Evolutionary conservation across 2,888 invertebrate genomes (phyloP).

Genomic region (Microplitis deprimator): DNA sequence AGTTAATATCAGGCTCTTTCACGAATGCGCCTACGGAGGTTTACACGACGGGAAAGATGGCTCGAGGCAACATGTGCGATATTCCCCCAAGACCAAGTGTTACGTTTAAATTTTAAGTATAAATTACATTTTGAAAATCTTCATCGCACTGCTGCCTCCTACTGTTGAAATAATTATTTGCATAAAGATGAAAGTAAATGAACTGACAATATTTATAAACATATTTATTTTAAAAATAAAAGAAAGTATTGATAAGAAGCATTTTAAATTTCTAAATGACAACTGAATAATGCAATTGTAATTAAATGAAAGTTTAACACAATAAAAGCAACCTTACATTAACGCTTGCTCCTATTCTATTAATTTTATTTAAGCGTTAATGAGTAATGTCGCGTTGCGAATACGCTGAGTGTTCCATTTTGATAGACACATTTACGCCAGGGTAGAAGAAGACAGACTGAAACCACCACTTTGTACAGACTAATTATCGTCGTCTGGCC

Average conservation of each 20-base stretch:
- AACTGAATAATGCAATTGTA: background rate
- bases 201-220: too few relatives aligned
- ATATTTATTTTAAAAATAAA: background rate
- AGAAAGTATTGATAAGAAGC: background rate
- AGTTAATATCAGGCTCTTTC: background rate
- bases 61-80: too few relatives aligned
- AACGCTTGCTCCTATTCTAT: background rate
- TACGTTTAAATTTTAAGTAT: too few relatives aligned
- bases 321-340: background rate
- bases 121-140: too few relatives aligned
- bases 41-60: too few relatives aligned
- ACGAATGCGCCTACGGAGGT: too few relatives aligned
- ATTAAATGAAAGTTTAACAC: background rate
- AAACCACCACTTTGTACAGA: slow-evolving; percentile 50
- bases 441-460: slow-evolving; percentile 32
- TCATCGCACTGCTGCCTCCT: too few relatives aligned
- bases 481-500: slow-evolving; percentile 49
- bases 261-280: background rate
- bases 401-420: slow-evolving; percentile 40
- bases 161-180: too few relatives aligned
- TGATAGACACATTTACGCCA: slow-evolving; percentile 11
- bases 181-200: too few relatives aligned
- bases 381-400: background rate
- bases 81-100: too few relatives aligned
- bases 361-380: background rate